Percentiles rank a stretch among this genome's conserved stretches.
Evolutionary conservation across 2,797 vertebrate species (phyloP).

Genomic region (Sparidentex hasta): DNA sequence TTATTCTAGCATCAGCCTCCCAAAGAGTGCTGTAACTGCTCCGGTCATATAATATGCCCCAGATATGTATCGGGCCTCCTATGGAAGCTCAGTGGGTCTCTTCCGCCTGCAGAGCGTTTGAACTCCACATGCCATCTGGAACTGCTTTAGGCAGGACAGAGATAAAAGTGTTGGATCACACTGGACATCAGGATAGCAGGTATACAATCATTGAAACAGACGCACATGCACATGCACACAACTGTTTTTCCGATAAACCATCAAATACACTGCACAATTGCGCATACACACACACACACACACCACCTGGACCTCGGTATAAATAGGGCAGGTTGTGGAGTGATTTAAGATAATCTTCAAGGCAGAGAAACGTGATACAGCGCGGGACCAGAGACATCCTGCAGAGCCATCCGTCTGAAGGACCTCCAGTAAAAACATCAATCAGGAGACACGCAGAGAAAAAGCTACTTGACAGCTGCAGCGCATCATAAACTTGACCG

Average conservation of each 20-base stretch:
- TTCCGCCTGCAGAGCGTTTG: constrained; percentile 60
- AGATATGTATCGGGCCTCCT: constrained; percentile 49
- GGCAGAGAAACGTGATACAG: constrained; percentile 69
- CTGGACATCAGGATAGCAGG: constrained; percentile 42
- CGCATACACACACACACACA: background rate
- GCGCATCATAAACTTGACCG: constrained; percentile 53
- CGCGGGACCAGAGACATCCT: constrained; percentile 69
- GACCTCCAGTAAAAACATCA: constrained; percentile 74
- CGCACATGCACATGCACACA: background rate
- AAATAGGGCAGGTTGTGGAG: constrained; percentile 53
- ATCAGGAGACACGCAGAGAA: constrained; percentile 30
- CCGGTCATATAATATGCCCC: constrained; percentile 29
- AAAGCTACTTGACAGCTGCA: constrained; percentile 69
- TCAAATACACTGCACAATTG: constrained; percentile 12
- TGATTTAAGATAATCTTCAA: constrained; percentile 69
- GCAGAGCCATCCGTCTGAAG: constrained; percentile 55
- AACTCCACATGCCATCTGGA: constrained; percentile 69
- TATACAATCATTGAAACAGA: constrained; percentile 51
- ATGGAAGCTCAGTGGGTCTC: constrained; percentile 54
- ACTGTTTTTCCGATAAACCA: constrained; percentile 32
- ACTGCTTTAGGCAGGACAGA: constrained; percentile 48
- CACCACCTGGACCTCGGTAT: constrained; percentile 54
- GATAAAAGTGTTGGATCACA: constrained; percentile 63
- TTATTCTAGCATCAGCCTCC: background rate
- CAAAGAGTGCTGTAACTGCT: constrained; percentile 10